phyloP scores from a whole-genome alignment of 2,113 vertebrate species.

The Nothoprocta pentlandii region DNA sequence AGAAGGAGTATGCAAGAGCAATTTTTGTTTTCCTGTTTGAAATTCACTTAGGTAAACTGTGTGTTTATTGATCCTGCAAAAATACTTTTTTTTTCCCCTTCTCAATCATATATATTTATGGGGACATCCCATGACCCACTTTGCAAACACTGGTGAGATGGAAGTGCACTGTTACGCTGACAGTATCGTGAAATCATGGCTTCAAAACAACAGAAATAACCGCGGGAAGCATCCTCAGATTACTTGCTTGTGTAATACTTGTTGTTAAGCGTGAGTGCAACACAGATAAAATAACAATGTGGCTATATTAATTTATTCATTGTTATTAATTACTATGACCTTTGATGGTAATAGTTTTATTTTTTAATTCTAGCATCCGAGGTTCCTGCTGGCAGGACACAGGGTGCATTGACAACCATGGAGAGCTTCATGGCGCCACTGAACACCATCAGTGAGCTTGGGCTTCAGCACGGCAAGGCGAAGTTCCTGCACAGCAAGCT shows the following conservation, averaged over 20 bases:
- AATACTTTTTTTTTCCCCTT: background rate
- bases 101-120: accelerated
- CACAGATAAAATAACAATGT: background rate
- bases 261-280: background rate
- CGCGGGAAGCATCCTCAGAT: background rate
- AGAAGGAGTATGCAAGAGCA: background rate
- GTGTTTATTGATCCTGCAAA: background rate
- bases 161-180: background rate
- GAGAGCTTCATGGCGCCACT: background rate
- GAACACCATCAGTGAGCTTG: background rate
- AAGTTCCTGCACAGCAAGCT: background rate
- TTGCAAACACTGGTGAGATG: background rate
- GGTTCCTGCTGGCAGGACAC: background rate
- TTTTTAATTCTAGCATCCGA: background rate
- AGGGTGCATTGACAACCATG: background rate
- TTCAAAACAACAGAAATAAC: background rate
- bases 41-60: background rate
- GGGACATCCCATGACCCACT: background rate
- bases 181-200: accelerated
- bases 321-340: background rate
- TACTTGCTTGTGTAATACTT: accelerated
- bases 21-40: background rate
- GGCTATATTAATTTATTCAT: background rate
- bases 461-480: background rate
- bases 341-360: background rate